phyloP scores from a whole-genome alignment of 2,888 invertebrate species.

The Apotomis betuletana region DNA sequence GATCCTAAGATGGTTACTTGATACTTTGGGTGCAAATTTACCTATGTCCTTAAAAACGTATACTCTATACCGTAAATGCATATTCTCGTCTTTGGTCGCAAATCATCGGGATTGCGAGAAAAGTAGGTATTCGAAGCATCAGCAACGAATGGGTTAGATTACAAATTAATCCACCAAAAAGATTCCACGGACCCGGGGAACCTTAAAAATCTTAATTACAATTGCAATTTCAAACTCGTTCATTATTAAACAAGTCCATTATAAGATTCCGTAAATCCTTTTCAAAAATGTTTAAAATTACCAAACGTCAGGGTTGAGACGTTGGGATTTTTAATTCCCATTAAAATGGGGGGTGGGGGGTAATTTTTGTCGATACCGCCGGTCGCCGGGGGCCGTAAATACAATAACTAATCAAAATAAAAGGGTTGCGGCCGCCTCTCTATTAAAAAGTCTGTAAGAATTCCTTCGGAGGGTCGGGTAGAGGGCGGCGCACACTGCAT shows the following conservation, averaged over 20 bases:
- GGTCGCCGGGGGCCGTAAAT: slow-evolving; percentile 55
- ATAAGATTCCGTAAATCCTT: slow-evolving; percentile 48
- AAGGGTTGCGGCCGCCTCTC: slow-evolving; percentile 78
- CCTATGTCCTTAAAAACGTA: no score
- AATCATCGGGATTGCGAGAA: no score
- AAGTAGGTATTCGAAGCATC: no score
- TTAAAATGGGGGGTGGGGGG: slow-evolving; percentile 50
- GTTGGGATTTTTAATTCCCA: slow-evolving; percentile 71
- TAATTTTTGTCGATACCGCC: slow-evolving; percentile 55
- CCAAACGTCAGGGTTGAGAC: slow-evolving; percentile 60
- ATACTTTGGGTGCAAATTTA: no score
- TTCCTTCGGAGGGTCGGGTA: slow-evolving; percentile 62
- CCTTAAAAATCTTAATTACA: slow-evolving; percentile 40
- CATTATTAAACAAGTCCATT: slow-evolving; percentile 41
- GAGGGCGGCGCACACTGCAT: slow-evolving; percentile 53
- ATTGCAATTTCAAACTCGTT: slow-evolving; percentile 40
- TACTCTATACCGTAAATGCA: no score
- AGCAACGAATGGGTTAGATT: background rate
- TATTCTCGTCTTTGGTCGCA: no score
- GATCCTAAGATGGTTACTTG: no score
- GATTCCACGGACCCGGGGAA: slow-evolving; percentile 5
- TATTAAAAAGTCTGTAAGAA: slow-evolving; percentile 82
- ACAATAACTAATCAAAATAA: slow-evolving; percentile 82
- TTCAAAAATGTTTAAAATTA: slow-evolving; percentile 50
- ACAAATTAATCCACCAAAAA: slow-evolving; percentile 18